These are phyloP conservation scores for Peromyscus attwateri DNA, from an alignment of 2,797 vertebrate genomes.

Conservation along the genomic window DNA sequence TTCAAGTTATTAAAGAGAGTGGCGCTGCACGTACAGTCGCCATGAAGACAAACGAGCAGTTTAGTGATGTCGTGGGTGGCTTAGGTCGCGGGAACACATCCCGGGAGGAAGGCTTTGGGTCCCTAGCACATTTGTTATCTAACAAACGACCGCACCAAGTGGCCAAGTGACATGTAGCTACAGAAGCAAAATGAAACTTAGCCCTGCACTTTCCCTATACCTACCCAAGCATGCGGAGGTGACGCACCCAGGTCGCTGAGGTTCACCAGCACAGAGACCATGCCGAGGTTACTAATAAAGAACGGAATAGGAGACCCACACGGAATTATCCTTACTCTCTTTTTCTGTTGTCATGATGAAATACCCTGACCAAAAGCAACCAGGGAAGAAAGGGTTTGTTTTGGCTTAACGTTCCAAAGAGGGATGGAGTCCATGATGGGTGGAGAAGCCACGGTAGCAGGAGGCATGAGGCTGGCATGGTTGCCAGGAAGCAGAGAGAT, in stretches of 20 bases:
- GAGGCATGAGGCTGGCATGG: not conserved
- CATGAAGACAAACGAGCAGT: conserved; percentile 35
- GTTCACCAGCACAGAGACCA: not conserved
- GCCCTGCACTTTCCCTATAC: not conserved
- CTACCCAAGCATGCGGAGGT: not conserved
- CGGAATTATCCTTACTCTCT: not conserved
- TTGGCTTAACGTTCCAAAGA: not conserved
- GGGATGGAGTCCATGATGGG: not conserved
- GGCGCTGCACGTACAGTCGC: not conserved
- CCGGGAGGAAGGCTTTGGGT: not conserved
- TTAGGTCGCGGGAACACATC: not conserved
- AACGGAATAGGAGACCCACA: not conserved
- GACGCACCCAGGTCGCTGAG: not conserved
- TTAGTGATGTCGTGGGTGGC: not conserved
- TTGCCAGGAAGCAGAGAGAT: not conserved
- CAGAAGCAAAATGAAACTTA: not conserved
- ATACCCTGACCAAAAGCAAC: not conserved
- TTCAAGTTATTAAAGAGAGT: conserved; percentile 37
- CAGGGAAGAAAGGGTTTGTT: not conserved
- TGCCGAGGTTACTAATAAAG: not conserved
- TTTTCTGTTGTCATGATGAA: not conserved
- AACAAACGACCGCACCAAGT: not conserved
- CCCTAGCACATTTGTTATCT: not conserved
- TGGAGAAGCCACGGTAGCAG: too few relatives aligned
- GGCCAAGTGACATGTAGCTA: not conserved